Conservation (phyloP, 2,888 invertebrate genomes). For the Dasysyrphus tricinctus region DNA sequence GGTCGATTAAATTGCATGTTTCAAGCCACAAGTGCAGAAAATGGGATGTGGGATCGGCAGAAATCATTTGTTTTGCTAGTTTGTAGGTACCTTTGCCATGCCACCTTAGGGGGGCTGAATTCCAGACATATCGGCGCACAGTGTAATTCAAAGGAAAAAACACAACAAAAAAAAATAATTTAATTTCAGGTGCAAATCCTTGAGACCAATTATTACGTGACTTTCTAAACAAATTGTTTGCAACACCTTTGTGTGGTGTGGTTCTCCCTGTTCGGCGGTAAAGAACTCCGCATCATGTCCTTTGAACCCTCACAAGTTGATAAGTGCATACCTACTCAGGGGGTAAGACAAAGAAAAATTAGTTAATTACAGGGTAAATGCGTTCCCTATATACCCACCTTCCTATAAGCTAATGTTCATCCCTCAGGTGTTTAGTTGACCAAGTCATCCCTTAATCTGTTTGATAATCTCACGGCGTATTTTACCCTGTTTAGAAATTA, state of each 20-base stretch:
- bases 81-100: slow-evolving; percentile 27
- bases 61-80: slow-evolving; percentile 71
- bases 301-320: slow-evolving; percentile 64
- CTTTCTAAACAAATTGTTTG: slow-evolving; percentile 62
- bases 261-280: not conserved
- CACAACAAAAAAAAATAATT: slow-evolving; percentile 6
- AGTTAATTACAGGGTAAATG: slow-evolving; percentile 65
- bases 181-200: slow-evolving; percentile 54
- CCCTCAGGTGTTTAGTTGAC: slow-evolving; percentile 51
- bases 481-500: slow-evolving; percentile 34
- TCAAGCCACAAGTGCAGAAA: slow-evolving; percentile 67
- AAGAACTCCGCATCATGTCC: slow-evolving; percentile 53
- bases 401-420: not conserved
- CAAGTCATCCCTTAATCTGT: slow-evolving; percentile 45
- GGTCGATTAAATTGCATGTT: slow-evolving; percentile 70
- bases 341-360: slow-evolving; percentile 59
- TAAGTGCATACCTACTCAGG: slow-evolving; percentile 23
- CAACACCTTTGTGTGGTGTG: slow-evolving; percentile 56
- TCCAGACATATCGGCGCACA: slow-evolving; percentile 28
- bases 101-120: slow-evolving; percentile 27
- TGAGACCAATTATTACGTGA: slow-evolving; percentile 59
- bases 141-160: not conserved
- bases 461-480: slow-evolving; percentile 28
- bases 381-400: slow-evolving; percentile 3
- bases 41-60: slow-evolving; percentile 73